phyloP scores from a whole-genome alignment of 2,888 invertebrate species.

The Athetis lepigone region DNA sequence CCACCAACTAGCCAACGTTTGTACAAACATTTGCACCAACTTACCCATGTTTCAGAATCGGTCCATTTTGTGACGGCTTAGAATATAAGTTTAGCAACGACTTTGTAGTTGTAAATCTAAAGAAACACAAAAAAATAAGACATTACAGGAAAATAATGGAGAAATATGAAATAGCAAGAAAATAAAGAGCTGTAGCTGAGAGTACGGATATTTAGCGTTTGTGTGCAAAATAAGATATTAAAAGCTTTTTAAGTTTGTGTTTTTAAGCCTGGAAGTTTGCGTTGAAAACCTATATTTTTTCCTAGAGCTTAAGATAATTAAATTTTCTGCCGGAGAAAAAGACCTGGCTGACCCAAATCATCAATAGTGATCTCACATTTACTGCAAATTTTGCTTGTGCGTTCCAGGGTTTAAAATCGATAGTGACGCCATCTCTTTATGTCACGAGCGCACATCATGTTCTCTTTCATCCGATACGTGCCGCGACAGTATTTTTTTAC shows the following conservation, averaged over 20 bases:
- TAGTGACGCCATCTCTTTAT: constrained; percentile 19
- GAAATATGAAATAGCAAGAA: constrained; percentile 12
- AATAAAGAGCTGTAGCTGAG: constrained; percentile 4
- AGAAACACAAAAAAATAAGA: constrained; percentile 78
- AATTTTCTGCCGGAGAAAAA: too few relatives aligned
- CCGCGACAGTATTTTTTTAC: background rate
- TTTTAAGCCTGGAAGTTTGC: constrained; percentile 33
- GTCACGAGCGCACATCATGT: too few relatives aligned
- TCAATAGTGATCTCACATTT: too few relatives aligned
- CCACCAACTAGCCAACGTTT: constrained; percentile 44
- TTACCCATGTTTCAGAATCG: constrained; percentile 93
- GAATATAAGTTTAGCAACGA: constrained; percentile 93
- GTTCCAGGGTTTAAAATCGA: background rate
- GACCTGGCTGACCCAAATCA: too few relatives aligned
- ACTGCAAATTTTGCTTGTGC: background rate
- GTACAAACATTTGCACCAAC: constrained; percentile 80
- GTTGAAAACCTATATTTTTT: constrained; percentile 4
- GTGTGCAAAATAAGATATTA: constrained; percentile 19
- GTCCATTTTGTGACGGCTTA: constrained; percentile 91
- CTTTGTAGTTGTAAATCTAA: constrained; percentile 93
- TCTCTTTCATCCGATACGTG: background rate
- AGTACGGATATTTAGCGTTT: constrained; percentile 21
- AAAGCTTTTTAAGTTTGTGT: constrained; percentile 7
- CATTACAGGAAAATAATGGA: constrained; percentile 66
- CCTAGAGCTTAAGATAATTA: background rate